Base-by-base conservation (phyloP, 2,888 invertebrate genomes). In the Pyrrhia umbra region DNA sequence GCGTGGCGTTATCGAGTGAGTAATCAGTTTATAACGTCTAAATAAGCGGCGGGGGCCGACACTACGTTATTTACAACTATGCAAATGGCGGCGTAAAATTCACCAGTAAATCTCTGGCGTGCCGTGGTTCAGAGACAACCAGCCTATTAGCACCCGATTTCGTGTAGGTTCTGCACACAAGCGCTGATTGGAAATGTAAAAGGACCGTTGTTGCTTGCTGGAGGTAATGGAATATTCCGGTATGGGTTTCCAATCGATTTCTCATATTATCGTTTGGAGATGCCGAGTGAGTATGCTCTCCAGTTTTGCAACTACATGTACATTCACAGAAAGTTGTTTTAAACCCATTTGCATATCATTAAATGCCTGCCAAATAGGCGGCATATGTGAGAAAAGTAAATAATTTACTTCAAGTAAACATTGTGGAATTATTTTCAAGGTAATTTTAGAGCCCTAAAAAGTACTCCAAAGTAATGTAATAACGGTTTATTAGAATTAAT, bases 11-110 rank as follows among this genome's bases (percentile, higher is more conserved):
- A 92, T 91, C 91, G 85, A 85, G 84, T 85, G 82, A 85, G 86
- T 90, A 88, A 91, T 92, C 90, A 89, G 89, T 88, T 88, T 88
- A 90, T 88, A 90, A 89, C 89, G 89, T 89, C 90, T 91, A 90
- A 91, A 91, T 92, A 91, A 90, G 85, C 88, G 86, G 85, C 82
- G 78, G 76, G 82, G 78, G 80, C 90, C 87, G 88, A 89, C 88
- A 88, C 84, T 82, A 83, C 80, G 87, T 90, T 88, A 90, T 91
- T 91, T 91, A 90, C 84, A 82, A 82, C 84, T 88, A 89, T 90
- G 90, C 88, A 89, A 90, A 91, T 90, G 85, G 83, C 81, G 68
- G 75, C 72, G 85, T 87, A 81, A 86, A 88, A 88, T 87, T 84
- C 85, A 82, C 82, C 78, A 85, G 84, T 90, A 90, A 90, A 91